These are phyloP conservation scores for Coracias cyanogaster DNA, from an alignment of 2,797 vertebrate genomes.

Conservation along the genomic window DNA sequence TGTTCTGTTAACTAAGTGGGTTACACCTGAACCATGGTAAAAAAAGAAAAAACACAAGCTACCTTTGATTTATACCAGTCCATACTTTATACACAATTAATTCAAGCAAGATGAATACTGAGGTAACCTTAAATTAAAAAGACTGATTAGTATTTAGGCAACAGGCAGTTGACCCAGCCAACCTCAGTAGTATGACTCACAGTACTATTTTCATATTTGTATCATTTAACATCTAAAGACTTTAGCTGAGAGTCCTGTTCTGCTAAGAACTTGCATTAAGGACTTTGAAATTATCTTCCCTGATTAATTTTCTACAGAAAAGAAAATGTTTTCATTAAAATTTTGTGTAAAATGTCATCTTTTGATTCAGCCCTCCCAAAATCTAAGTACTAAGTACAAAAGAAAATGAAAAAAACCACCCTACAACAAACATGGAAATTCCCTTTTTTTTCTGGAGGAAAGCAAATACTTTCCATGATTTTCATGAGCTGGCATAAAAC, in stretches of 20 bases:
- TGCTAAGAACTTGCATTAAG: background rate
- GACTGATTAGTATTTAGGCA: slow-evolving; percentile 42
- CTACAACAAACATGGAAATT: background rate
- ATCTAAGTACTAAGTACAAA: background rate
- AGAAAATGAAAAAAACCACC: accelerated
- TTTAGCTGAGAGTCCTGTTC: slow-evolving; percentile 11
- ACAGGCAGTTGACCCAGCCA: slow-evolving; percentile 45
- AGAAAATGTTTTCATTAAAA: background rate
- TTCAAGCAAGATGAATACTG: slow-evolving; percentile 6
- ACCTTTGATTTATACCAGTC: background rate
- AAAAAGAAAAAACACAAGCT: background rate
- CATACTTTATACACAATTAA: background rate
- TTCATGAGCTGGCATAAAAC: background rate
- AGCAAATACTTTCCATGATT: background rate
- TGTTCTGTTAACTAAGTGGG: background rate
- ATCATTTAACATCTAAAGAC: slow-evolving; percentile 39
- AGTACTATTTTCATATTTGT: slow-evolving; percentile 50
- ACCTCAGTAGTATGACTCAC: slow-evolving; percentile 13
- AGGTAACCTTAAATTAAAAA: slow-evolving; percentile 43
- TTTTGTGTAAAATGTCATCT: background rate
- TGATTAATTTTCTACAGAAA: background rate
- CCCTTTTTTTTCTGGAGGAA: background rate
- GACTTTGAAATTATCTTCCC: background rate
- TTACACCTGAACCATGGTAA: background rate
- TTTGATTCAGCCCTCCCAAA: background rate